Base-by-base conservation (phyloP, 2,797 vertebrate species). In the Sphenodon punctatus region DNA sequence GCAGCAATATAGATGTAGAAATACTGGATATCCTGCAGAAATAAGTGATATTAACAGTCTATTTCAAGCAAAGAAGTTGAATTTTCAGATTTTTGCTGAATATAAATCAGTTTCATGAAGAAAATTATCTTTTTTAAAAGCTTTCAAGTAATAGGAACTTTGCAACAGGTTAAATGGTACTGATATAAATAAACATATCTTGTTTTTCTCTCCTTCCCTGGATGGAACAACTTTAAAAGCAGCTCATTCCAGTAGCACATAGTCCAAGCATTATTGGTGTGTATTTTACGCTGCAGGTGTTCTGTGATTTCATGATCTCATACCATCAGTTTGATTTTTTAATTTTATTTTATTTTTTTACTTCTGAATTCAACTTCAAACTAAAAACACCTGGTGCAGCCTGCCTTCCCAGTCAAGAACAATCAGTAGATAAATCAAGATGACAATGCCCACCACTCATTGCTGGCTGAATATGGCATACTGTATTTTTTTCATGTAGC, bases 171-270 rank as follows among this genome's bases (percentile, higher is more conserved):
- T 60, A 39, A 58, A 10, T 72, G 30, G 14, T 45, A 30, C 22
- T 60, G 30, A 46, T 6, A 48, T 36, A 22, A 17, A 55, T 66
- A 71, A 66, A 81, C 90, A 86, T 78, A 43, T 49, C 70, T 78
- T 71, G 39, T 64, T 87, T 93, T 91, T 75, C 60, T 75, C 4
- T 86, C 56, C 53, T 85, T 60, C 82, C 94, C 79, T 91, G 94
- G 88, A 78, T 93, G 79, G 88, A 91, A 86, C 88, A 89, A 30
- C 93, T 95, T 74, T 84, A 67, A 93, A 89, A 83, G 78, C 78
- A 76, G 2, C 73, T 81, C 22, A 11, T 65, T 68, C 59, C 90
- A 89, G 45, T 46, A 86, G 41, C 80, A 63, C 30, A 63, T 59
- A 9, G 3, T 67, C n/a, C n/a, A n/a, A 30, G 49, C 49, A 49